Conservation (phyloP, 2,888 invertebrate species). For the Automeris io region DNA sequence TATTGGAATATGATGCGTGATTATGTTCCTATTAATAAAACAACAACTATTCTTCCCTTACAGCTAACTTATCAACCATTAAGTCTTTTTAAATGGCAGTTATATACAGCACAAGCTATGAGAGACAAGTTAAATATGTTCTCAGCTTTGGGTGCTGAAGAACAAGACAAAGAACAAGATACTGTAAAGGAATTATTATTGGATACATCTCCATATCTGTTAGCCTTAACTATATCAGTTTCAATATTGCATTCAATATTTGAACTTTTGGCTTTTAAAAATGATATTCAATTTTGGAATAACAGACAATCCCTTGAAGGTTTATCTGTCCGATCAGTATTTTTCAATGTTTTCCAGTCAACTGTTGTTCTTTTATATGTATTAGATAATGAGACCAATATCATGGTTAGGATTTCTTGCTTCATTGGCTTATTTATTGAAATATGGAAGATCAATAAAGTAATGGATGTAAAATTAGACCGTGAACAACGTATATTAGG, state of each 20-base stretch:
- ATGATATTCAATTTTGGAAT: constrained; percentile 99
- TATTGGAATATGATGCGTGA: constrained; percentile 99
- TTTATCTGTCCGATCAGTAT: constrained; percentile 97
- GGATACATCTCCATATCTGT: constrained; percentile 97
- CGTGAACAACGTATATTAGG: constrained; percentile 86
- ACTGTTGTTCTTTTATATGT: constrained; percentile 97
- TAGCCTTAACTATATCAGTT: constrained; percentile 93
- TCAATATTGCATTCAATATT: constrained; percentile 98
- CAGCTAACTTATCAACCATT: constrained; percentile 91
- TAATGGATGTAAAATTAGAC: constrained; percentile 85
- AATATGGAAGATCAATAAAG: constrained; percentile 99
- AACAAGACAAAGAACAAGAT: constrained; percentile 92
- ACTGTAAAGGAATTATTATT: constrained; percentile 94
- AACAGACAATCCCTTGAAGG: constrained; percentile 98
- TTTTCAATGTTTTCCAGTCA: constrained; percentile 99
- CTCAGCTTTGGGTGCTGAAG: constrained; percentile 81
- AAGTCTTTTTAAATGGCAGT: constrained; percentile 97
- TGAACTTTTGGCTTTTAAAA: constrained; percentile 99
- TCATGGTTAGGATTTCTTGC: constrained; percentile 95
- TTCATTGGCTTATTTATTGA: constrained; percentile 97
- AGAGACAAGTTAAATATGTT: constrained; percentile 88
- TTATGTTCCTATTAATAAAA: constrained; percentile 93
- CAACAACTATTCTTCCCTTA: constrained; percentile 83
- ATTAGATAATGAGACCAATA: constrained; percentile 98
- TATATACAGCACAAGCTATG: constrained; percentile 98